phyloP scores from a whole-genome alignment of 2,113 vertebrate species.

The Forbesichthys agassizii region DNA sequence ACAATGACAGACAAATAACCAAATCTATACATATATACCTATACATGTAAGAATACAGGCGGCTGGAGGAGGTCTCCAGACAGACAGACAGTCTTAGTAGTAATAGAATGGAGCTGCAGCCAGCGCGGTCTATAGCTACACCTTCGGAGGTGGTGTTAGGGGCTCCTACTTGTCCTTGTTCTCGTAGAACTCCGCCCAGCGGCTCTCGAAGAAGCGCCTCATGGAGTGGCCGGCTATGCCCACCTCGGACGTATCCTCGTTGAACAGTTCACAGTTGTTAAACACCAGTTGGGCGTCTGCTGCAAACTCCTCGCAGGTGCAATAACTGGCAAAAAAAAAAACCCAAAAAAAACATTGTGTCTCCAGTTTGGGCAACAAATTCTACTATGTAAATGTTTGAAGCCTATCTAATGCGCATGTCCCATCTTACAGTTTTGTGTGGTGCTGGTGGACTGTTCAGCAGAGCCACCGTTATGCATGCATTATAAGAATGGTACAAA shows the following conservation, averaged over 20 bases:
- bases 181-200: conserved; percentile 94
- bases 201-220: conserved; percentile 91
- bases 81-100: conserved; percentile 73
- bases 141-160: conserved; percentile 1
- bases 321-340: conserved; percentile 76
- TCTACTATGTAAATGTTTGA: not conserved
- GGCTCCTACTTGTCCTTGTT: conserved; percentile 78
- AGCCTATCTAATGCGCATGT: too few relatives aligned
- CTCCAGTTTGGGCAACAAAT: not conserved
- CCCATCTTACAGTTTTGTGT: too few relatives aligned
- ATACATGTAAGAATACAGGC: conserved; percentile 69
- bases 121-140: conserved; percentile 50
- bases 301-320: conserved; percentile 89
- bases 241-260: conserved; percentile 92
- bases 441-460: too few relatives aligned
- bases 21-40: conserved; percentile 77
- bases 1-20: conserved; percentile 70
- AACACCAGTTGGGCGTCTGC: conserved; percentile 89
- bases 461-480: too few relatives aligned
- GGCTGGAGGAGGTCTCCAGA: conserved; percentile 64
- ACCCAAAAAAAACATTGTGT: too few relatives aligned
- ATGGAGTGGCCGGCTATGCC: conserved; percentile 85
- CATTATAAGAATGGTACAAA: too few relatives aligned
- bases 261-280: conserved; percentile 94
- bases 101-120: conserved; percentile 49